Evolutionary conservation across 2,888 invertebrate species (phyloP).

Genomic region (Syrphus vitripennis): DNA sequence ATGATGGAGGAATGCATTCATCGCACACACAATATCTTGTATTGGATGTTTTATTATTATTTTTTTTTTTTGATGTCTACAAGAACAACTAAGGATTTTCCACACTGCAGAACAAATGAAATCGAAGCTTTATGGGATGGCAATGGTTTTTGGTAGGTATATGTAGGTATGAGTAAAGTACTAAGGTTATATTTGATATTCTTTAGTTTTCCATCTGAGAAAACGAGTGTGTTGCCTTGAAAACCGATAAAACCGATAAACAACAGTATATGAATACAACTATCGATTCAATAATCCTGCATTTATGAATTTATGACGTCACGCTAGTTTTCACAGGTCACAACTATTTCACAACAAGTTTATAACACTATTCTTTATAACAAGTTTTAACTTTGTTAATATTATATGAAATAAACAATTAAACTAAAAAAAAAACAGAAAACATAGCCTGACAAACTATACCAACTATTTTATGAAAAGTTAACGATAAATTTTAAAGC

Average conservation of each 20-base stretch:
- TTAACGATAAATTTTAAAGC: too few species aligned
- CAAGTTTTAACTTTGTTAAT: too few species aligned
- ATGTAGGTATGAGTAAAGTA: too few species aligned
- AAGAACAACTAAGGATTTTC: background rate
- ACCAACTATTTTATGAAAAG: too few species aligned
- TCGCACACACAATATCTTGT: background rate
- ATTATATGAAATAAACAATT: too few species aligned
- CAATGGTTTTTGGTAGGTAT: background rate
- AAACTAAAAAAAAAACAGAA: too few species aligned
- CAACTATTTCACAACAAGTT: too few species aligned
- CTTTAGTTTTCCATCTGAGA: background rate
- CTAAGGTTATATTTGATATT: background rate
- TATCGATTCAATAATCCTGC: background rate
- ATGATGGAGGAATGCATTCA: background rate
- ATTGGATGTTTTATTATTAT: background rate
- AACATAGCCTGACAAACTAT: too few species aligned
- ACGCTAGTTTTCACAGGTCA: too few species aligned
- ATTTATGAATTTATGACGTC: background rate
- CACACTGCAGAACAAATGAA: constrained; percentile 13
- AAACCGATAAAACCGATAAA: constrained; percentile 8
- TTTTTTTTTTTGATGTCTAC: background rate
- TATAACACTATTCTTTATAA: too few species aligned
- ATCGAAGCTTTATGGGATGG: background rate
- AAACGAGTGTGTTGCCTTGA: background rate
- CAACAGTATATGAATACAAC: constrained; percentile 18